Base-by-base conservation (phyloP, 2,888 invertebrate genomes). In the Strigamia maritima region DNA sequence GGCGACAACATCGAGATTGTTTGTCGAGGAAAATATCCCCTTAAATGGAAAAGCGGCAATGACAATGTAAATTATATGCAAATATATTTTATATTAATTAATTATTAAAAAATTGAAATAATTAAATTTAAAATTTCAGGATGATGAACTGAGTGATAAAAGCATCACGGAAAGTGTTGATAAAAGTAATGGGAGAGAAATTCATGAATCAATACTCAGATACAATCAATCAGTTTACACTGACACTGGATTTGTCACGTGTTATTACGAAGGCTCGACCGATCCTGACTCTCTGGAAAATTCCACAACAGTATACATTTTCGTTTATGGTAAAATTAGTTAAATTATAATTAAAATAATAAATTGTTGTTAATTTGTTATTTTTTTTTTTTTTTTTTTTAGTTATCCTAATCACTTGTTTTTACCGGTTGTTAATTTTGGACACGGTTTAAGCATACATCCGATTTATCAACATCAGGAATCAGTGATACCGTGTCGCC, bases 401-500 rank as follows among this genome's bases (percentile, higher is more conserved):
- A n/a, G n/a, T n/a, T n/a, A 81, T 65, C 28, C 80, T 12, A 22
- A 60, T 22, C 14, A 77, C 35, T 79, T 82, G 38, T 77, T 82
- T 79, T 81, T 79, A 22, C 74, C 35, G 2, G 49, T 79, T 26
- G 60, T 35, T 2, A 75, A 12, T 78, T 76, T 78, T 35, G 35
- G 76, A 16, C 75, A 81, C 60, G 79, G 79, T 1, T 75, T 79
- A 19, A 35, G 14, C 26, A 76, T 80, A 24, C 54, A 76, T 2
- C 83, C 85, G 2, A 87, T 85, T 0, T 82, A 82, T 3, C 88
- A 89, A 81, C 86, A 87, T 81, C 84, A 83, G 1, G 84, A 86
- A 22, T 86, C 87, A 0, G 83, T 88, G 0, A 88, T 92, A 81
- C 90, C 91, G 26, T 92, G 92, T 83, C 88, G 89, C 75, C 91